These are phyloP conservation scores for Catharus ustulatus DNA, from an alignment of 2,797 vertebrate species.

Conservation along the genomic window DNA sequence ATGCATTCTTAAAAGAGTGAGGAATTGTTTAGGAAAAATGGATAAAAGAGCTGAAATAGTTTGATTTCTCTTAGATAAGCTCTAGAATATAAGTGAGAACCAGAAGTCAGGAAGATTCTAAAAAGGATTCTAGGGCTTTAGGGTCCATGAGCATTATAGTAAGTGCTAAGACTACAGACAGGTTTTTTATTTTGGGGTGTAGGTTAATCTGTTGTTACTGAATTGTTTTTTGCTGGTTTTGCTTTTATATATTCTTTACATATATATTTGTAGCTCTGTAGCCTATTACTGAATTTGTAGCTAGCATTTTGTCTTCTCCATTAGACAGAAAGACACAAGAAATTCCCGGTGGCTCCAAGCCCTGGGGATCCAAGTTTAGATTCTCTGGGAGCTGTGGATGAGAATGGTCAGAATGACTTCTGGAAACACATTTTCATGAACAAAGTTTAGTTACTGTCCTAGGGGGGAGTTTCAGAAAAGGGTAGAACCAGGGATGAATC, in stretches of 20 bases:
- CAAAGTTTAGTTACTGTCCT: neutral
- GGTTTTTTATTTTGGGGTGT: neutral
- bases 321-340: neutral
- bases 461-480: neutral
- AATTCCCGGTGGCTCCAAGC: neutral
- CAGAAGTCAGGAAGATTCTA: neutral
- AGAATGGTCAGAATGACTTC: neutral
- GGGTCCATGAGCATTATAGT: rapidly evolving
- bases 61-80: neutral
- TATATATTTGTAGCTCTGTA: neutral
- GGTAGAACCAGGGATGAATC: neutral
- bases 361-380: neutral
- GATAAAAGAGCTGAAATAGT: neutral
- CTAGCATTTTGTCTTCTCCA: neutral
- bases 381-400: neutral
- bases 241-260: neutral
- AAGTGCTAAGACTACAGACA: neutral
- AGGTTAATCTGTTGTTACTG: neutral
- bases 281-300: neutral
- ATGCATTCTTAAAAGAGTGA: neutral
- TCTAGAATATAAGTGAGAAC: neutral
- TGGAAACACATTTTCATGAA: neutral
- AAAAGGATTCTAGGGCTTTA: neutral
- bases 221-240: neutral
- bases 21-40: neutral